Evolutionary conservation across 1,140 invertebrate species (phyloP).

Genomic region (Oreohelix idahoensis): DNA sequence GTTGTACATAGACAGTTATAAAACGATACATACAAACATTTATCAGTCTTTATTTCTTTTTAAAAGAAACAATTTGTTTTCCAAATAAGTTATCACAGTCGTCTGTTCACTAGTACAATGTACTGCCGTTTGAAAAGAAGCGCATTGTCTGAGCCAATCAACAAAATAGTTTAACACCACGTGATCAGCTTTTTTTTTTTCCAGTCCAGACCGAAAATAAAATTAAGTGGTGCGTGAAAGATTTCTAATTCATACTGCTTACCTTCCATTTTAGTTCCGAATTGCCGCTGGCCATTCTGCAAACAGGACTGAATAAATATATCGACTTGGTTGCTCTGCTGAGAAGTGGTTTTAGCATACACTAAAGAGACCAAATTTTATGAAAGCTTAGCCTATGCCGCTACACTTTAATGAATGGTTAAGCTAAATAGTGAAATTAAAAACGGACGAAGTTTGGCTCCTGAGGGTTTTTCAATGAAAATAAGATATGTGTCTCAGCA

Average conservation of each 20-base stretch:
- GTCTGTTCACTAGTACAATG: background rate
- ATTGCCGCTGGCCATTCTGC: conserved; percentile 18
- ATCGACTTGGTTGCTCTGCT: background rate
- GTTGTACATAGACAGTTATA: background rate
- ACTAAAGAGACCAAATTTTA: background rate
- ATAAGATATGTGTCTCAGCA: background rate
- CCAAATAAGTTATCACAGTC: too few species aligned
- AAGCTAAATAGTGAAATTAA: background rate
- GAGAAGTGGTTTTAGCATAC: background rate
- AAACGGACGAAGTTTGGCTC: background rate
- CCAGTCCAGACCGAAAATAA: background rate
- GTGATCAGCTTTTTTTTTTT: too few species aligned
- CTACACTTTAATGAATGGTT: background rate
- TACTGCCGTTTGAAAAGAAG: background rate
- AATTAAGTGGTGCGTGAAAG: background rate
- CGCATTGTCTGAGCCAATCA: background rate
- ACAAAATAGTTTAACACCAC: background rate
- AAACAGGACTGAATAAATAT: background rate
- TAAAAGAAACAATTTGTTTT: too few species aligned
- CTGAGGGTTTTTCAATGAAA: background rate
- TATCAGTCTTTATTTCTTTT: too few species aligned
- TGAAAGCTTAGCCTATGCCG: background rate
- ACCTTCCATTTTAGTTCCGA: conserved; percentile 37
- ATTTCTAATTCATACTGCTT: background rate
- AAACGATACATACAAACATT: too few species aligned